Base-by-base conservation (phyloP, 2,888 invertebrate genomes). In the Brachyptera putata region DNA sequence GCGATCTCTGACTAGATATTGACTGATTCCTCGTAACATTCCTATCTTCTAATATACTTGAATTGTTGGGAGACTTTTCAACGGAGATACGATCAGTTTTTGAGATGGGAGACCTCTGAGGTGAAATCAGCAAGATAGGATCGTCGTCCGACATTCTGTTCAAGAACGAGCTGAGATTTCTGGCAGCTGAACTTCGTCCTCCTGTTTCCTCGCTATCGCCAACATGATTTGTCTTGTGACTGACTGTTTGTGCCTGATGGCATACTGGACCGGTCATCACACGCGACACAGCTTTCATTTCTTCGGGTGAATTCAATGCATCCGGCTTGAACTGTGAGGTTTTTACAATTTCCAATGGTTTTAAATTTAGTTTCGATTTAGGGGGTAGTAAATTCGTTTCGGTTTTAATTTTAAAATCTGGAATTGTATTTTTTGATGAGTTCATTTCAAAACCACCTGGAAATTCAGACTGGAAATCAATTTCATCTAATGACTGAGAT, bases 181-280 rank as follows among this genome's bases (percentile, higher is more conserved):
- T 57, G 2, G 65, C 67, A 13, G 66, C 66, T n/a, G 65, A 63
- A 43, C 37, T 61, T 5, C 63, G 61, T 2, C 61, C 62, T n/a
- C 7, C 53, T 25, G 61, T 57, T 41, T 61, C 65, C n/a, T 65
- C 61, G 30, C 34, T 56, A 30, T 64, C 64, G 26, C 39, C 75
- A 74, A 53, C 72, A 43, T 63, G 65, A 14, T 59, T 58, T 30
- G 62, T 61, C 41, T 56, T 61, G 18, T 67, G 57, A 39, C 63
- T 65, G 22, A 66, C 78, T 16, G 85, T 83, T 14, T 86, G 84
- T 34, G 89, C 89, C 65, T 84, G 82, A 69, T 89, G 89, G 61
- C 84, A 80, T 61, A 86, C 82, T 0, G 89, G 87, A 0, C 85
- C 87, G 55, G 81, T 78, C 88, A 89, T 89, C n/a, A 89, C 87